phyloP scores from a whole-genome alignment of 2,113 vertebrate genomes.

The Axis porcinus region DNA sequence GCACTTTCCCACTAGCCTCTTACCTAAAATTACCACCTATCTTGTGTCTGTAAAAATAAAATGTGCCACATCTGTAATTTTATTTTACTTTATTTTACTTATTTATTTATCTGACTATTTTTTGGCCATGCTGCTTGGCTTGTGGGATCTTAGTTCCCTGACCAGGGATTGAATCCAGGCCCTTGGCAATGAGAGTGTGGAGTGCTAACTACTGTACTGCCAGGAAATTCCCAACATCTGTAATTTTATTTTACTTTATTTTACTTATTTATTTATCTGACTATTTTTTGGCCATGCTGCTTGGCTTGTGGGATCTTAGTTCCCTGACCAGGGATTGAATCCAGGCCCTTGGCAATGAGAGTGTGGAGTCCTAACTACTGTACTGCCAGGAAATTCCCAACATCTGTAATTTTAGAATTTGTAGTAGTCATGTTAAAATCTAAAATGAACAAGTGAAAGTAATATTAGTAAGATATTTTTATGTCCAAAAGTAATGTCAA shows the following conservation, averaged over 20 bases:
- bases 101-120: neutral
- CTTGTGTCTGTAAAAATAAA: neutral
- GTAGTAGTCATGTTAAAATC: neutral
- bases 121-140: neutral
- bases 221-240: neutral
- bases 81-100: neutral
- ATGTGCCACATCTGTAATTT: neutral
- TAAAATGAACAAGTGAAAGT: neutral
- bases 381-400: neutral
- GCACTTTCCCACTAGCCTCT: neutral
- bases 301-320: neutral
- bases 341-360: neutral
- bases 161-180: neutral
- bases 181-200: neutral
- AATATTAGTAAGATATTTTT: neutral
- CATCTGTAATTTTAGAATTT: neutral
- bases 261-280: neutral
- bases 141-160: neutral
- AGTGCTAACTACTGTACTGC: neutral
- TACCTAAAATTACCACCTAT: neutral
- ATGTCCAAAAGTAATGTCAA: neutral
- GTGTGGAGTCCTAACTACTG: neutral
- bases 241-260: neutral
- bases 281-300: neutral
- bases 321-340: neutral